Base-by-base conservation (phyloP, 2,888 invertebrate species). In the Sinelater perroti region DNA sequence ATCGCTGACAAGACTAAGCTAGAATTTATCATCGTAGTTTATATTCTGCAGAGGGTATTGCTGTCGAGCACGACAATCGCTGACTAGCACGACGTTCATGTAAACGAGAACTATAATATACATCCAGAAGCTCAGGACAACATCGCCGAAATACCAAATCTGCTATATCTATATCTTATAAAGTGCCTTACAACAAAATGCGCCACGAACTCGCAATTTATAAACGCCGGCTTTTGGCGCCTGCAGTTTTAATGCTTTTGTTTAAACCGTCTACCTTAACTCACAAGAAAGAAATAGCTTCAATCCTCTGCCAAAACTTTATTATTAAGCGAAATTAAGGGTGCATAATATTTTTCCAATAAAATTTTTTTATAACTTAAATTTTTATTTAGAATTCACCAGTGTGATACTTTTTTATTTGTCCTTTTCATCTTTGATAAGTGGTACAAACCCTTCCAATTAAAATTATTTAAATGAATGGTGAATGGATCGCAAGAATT, bases 11-110 rank as follows among this genome's bases (percentile, higher is more conserved):
- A 45, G 51, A 56, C 26, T 50, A 50, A 56, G 51, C 44, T 36
- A 8, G 52, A 56, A 56, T 56, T 56, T 56, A 56, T 56, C 56
- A 56, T 56, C 51, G 56, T 52, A 56, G 51, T 56, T 56, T 56
- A 51, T 51, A 52, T 56, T 56, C 56, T 46, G 45, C 35, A 50
- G 17, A 24, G 45, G 44, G 51, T 56, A 56, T 45, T 50, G 46
- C 51, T 45, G 44, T 51, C 42, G 50, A 56, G 56, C 56, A 56
- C 56, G 56, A 50, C 56, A 56, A 45, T 45, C 56, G 44, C 56
- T 51, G 56, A 56, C 56, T 56, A 52, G 56, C 47, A 56, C 56
- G 44, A 51, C 50, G 56, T 44, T 44, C 49, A 56, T 56, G 50
- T 56, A 45, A 45, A 52, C 50, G 33, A 50, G 44, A 44, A 53